A percentile compares a stretch with the other conserved stretches of the same genome.
Evolutionary conservation across 2,888 invertebrate genomes (phyloP).

Genomic region (Diplolepis rosae): DNA sequence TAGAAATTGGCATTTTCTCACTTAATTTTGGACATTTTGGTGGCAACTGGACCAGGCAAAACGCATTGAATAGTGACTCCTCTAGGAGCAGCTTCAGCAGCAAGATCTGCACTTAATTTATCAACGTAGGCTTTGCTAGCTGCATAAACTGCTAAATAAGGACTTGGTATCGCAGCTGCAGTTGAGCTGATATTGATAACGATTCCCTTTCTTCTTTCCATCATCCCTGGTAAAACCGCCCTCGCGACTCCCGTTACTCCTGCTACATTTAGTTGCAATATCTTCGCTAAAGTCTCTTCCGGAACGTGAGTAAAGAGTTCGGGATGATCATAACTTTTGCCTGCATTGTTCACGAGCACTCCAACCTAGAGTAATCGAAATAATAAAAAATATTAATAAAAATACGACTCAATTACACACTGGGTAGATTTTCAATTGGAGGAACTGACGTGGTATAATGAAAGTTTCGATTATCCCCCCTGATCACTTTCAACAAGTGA

Average conservation of each 20-base stretch:
- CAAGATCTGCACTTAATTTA: slow-evolving; percentile 86
- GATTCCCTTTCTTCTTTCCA: slow-evolving; percentile 85
- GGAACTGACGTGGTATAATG: not conserved
- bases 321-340: slow-evolving; percentile 79
- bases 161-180: slow-evolving; percentile 86
- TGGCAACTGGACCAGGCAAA: slow-evolving; percentile 91
- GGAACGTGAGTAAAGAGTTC: slow-evolving; percentile 73
- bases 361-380: slow-evolving; percentile 62
- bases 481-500: slow-evolving; percentile 21
- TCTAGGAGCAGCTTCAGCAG: slow-evolving; percentile 82
- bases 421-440: not conserved
- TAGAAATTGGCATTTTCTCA: slow-evolving; percentile 45
- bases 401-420: not conserved
- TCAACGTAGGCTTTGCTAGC: slow-evolving; percentile 92
- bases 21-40: slow-evolving; percentile 90
- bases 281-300: slow-evolving; percentile 66
- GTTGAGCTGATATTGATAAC: slow-evolving; percentile 93
- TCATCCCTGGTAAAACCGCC: slow-evolving; percentile 88
- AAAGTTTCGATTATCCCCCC: not conserved
- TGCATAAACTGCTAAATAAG: slow-evolving; percentile 89
- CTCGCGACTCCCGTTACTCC: slow-evolving; percentile 78
- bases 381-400: not conserved
- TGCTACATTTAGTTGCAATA: slow-evolving; percentile 75
- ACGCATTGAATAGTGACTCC: slow-evolving; percentile 89
- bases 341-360: slow-evolving; percentile 80